Percentiles rank a stretch among this genome's conserved stretches.
Conservation (phyloP, 1,140 invertebrate genomes). For the Paraescarpia echinospica region DNA sequence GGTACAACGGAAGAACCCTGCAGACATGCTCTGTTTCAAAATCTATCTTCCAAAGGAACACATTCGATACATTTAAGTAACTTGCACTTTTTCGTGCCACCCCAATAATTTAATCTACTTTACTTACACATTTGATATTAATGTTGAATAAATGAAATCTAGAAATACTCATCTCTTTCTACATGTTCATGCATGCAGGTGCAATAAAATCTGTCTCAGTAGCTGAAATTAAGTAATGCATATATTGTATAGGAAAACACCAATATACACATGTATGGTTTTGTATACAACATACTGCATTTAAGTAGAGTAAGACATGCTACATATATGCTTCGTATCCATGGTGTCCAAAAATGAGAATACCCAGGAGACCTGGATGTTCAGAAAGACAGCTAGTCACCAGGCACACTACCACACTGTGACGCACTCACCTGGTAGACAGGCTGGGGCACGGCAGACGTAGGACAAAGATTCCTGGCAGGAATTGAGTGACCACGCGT, state of each 20-base stretch:
- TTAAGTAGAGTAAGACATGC: neutral
- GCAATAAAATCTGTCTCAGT: neutral
- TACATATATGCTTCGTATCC: no score
- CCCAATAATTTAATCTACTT: no score
- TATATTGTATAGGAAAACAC: neutral
- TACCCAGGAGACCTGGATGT: neutral
- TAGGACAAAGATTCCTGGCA: neutral
- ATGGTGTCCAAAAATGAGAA: no score
- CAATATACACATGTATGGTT: neutral
- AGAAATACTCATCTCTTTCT: neutral
- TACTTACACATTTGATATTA: no score
- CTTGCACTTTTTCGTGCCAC: no score
- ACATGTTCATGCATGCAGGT: neutral
- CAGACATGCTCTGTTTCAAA: neutral
- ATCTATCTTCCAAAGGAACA: neutral
- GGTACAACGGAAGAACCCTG: constrained; percentile 55
- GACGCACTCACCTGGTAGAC: neutral
- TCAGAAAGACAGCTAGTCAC: neutral
- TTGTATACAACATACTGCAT: neutral
- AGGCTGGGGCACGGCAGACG: neutral
- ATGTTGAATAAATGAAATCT: no score
- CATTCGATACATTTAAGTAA: no score
- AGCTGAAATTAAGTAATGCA: neutral
- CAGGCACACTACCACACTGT: neutral
- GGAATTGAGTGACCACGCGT: neutral